Conservation (phyloP, 2,888 invertebrate genomes). For the Lymantria dispar region DNA sequence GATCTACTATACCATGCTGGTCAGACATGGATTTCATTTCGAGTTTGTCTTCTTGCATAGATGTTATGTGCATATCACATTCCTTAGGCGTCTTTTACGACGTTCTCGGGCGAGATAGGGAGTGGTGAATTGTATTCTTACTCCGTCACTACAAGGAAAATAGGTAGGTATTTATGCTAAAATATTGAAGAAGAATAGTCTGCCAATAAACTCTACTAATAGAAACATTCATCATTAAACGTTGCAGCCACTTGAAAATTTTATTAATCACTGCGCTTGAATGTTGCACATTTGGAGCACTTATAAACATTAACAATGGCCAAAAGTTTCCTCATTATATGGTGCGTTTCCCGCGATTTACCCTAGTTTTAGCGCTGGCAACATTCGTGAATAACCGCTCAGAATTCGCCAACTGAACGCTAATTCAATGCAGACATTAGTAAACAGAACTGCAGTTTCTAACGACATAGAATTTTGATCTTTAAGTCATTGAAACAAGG, state of each 20-base stretch:
- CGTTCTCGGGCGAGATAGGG: no score
- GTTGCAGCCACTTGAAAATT: slow-evolving; percentile 10
- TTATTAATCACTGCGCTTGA: slow-evolving; percentile 21
- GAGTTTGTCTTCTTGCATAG: no score
- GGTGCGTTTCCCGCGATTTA: slow-evolving; percentile 30
- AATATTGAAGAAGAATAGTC: no score
- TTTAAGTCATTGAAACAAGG: slow-evolving; percentile 30
- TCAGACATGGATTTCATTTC: no score
- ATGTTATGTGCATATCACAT: no score
- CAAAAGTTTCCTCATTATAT: slow-evolving; percentile 37
- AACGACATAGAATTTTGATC: slow-evolving; percentile 25
- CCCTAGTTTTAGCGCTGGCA: slow-evolving; percentile 27
- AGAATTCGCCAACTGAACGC: slow-evolving; percentile 36
- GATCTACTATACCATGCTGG: no score
- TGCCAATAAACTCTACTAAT: not conserved
- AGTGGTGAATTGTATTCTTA: no score
- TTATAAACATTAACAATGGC: slow-evolving; percentile 34
- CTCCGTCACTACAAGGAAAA: no score
- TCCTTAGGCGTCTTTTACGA: no score
- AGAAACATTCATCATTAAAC: not conserved
- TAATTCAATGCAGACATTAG: slow-evolving; percentile 47
- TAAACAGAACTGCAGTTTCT: slow-evolving; percentile 38
- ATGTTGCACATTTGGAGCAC: slow-evolving; percentile 28
- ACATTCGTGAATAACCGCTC: slow-evolving; percentile 43
- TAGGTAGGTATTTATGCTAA: no score